Base-by-base conservation (phyloP, 2,888 invertebrate species). In the Unio delphinus region DNA sequence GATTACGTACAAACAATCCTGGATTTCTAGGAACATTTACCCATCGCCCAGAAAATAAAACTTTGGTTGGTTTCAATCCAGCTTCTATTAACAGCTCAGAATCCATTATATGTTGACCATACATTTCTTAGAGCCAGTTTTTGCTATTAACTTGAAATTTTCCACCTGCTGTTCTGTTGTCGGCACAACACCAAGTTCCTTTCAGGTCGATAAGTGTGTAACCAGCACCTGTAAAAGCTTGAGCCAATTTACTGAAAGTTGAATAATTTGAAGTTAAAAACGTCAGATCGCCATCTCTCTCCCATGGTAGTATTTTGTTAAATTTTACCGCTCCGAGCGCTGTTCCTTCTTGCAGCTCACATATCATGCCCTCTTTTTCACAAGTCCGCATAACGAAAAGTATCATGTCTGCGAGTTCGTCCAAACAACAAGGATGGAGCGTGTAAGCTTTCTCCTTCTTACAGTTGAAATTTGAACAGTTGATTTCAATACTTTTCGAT, bases 281-380 rank as follows among this genome's bases (percentile, higher is more conserved):
- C 15, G 78, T 70, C 5, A 87, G 72, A 71, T 89, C 88, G 23
- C 81, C 86, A 74, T 88, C 88, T 20, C 83, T 67, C 72, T 88
- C 89, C 89, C 89, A 89, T 8, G 88, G 88, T 28, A 88, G 74
- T 63, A 84, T 78, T 64, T 82, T 84, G 45, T 75, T 69, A 55
- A 89, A 79, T 72, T 89, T 89, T n/a, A 88, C 86, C n/a, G 89
- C 88, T 18, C 89, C 88, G 8, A 89, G 74, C 7, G 83, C 59
- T 3, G 86, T 83, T 4, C 88, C 89, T 28, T 86, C 82, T 56
- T 84, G 82, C 20, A 88, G 69, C 65, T 87, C 85, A 73, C 87
- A 88, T 15, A 80, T 65, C 11, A 85, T 73, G 15, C 76, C 76
- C 7, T 74, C 54, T 20, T 79, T 69, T n/a, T 80, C 69, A 55